Evolutionary conservation across 2,888 invertebrate species (phyloP), one percentile per base, ranked within the genome.

Genomic region (Tenodera sinensis): DNA sequence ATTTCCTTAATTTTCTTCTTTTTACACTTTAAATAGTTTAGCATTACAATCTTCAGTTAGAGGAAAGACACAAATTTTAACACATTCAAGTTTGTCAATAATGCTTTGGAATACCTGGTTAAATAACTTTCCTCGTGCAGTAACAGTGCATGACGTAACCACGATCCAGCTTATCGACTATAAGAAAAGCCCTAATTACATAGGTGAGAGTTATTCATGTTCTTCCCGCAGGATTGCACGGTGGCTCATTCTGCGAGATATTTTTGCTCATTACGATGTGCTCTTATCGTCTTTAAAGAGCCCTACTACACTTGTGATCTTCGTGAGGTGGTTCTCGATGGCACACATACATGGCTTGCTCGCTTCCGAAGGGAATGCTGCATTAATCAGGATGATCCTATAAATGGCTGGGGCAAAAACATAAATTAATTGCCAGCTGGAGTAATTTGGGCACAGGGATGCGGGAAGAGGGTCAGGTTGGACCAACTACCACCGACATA

Each of bases 361-460:
- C 25, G 25, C 54, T 71, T 71, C 54, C 54, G 54, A 71, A 71
- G 54, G 54, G 54, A 71, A 85, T 42, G 27, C 54, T 84, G 34
- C 84, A 84, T 84, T 85, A 85, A 20, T 85, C 85, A 85, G 85
- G 47, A 85, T 85, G n/a, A 85, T 85, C 85, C 85, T 85, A 47
- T 85, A 85, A 85, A 85, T 42, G 85, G 85, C 42, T 42, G 85
- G 25, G 47, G 54, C 85, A 85, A 85, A 85, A 85, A 85, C 85
- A 85, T 25, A 85, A 85, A 85, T 85, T 85, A 85, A 85, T 85
- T 47, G 85, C 85, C 47, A 27, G 85, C 54, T 85, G 85, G 47
- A 85, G 85, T 85, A 85, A 85, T 85, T 47, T 85, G 85, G 85
- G 12, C 54, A 71, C 54, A 15, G 54, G 54, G 54, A 71, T 71